These are phyloP conservation scores for Dysdera silvatica DNA, from an alignment of 1,140 invertebrate genomes.

Conservation along the genomic window DNA sequence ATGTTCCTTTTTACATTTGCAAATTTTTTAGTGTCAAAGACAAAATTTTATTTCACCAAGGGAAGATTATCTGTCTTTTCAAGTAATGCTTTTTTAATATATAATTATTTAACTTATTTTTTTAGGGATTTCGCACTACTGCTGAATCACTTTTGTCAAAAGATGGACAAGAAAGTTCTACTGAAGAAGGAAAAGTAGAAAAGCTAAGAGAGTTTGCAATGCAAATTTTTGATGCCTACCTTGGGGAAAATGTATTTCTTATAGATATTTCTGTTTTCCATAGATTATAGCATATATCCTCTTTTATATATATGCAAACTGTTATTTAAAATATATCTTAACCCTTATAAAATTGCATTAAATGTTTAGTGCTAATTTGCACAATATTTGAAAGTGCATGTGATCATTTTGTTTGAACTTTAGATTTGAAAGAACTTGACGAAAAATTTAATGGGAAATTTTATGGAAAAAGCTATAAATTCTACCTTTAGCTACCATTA, in stretches of 20 bases:
- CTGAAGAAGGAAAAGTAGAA: background rate
- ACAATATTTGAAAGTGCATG: too few relatives aligned
- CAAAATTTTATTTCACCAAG: background rate
- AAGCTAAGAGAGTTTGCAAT: conserved; percentile 18
- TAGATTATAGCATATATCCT: background rate
- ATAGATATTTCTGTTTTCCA: background rate
- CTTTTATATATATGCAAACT: background rate
- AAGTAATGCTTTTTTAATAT: background rate
- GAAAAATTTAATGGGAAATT: too few relatives aligned
- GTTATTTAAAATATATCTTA: too few relatives aligned
- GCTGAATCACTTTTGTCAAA: conserved; percentile 5
- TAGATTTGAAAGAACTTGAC: too few relatives aligned
- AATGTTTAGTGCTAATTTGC: too few relatives aligned
- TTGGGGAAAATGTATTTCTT: conserved; percentile 10
- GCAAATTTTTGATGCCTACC: conserved; percentile 17
- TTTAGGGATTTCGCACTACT: conserved; percentile 21
- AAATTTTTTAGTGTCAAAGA: too few relatives aligned
- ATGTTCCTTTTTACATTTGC: too few relatives aligned
- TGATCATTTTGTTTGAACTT: too few relatives aligned
- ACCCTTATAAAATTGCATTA: background rate
- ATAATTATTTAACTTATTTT: too few relatives aligned
- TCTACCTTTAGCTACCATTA: too few relatives aligned
- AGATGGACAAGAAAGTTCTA: background rate
- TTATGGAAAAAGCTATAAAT: too few relatives aligned
- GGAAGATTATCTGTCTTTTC: background rate